phyloP scores from a whole-genome alignment of 2,113 vertebrate genomes.

The Strigops habroptila region DNA sequence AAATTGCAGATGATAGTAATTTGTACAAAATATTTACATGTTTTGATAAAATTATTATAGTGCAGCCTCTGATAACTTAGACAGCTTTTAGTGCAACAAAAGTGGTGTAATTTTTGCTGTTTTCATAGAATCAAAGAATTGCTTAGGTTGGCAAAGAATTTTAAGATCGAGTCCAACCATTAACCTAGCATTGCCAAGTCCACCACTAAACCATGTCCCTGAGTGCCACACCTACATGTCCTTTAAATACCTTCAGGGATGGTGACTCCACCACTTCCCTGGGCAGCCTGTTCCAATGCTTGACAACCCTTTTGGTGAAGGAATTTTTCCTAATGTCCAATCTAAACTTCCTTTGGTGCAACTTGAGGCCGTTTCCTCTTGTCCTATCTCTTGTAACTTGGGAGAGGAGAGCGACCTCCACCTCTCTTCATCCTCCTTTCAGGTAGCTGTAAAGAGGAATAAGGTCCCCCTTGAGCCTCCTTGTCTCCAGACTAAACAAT shows the following conservation, averaged over 20 bases:
- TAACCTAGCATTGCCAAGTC: neutral
- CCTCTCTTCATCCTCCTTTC: neutral
- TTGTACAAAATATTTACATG: neutral
- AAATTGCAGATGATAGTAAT: neutral
- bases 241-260: neutral
- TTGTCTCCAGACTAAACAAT: neutral
- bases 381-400: neutral
- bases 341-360: neutral
- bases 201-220: neutral
- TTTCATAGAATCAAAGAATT: neutral
- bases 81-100: neutral
- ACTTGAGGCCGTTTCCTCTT: neutral
- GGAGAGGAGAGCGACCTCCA: neutral
- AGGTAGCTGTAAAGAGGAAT: neutral
- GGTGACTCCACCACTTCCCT: neutral
- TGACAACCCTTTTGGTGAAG: neutral
- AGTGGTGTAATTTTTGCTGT: neutral
- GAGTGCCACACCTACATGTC: neutral
- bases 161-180: neutral
- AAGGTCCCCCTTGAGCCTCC: neutral
- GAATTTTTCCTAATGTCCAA: neutral
- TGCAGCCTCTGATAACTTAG: neutral
- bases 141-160: neutral
- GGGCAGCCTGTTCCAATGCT: neutral
- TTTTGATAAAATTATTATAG: neutral